Base-by-base conservation (phyloP, 1,140 invertebrate species). In the Chymomyza costata region DNA sequence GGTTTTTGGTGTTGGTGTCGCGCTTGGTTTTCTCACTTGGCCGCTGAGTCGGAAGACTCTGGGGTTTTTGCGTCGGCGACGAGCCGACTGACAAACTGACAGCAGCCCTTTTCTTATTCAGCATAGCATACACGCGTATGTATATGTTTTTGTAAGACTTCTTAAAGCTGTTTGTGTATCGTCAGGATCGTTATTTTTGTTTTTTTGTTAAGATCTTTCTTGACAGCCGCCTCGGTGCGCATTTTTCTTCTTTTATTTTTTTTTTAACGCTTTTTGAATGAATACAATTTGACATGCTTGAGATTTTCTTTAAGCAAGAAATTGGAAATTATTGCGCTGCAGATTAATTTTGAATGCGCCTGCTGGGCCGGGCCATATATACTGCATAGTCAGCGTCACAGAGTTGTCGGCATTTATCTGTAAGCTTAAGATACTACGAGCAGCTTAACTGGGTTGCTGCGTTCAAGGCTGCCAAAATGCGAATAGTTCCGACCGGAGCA, bases 1-100 rank as follows among this genome's bases (percentile, higher is more conserved):
- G 73, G 73, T 78, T 78, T 78, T 67, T 78, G 73, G 73, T 78
- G 73, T 78, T 78, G 73, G 73, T 78, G 73, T 78, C 73, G 73
- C 73, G 73, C 73, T 78, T 60, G 73, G 59, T 78, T 78, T 78
- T 78, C 73, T 78, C 73, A 78, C 73, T 78, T 80, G 68, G 68
- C 58, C 47, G 63, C 50, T 28, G 25, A 28, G 25, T 28, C 62
- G 49, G 25, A 65, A 65, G 56, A 59, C 61, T 40, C 35, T 37
- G 52, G 50, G 65, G 31, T 32, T 16, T 50, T 45, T 52, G 48
- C 37, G 14, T 21, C 10, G 21, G 34, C 18, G 38, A 35, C 47
- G 14, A 13, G 18, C 25, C 34, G 28, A 49, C 43, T 55, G 28
- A 18, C 10, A 16, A 54, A 48, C 57, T 60, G 57, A 54, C 57